Percentiles rank a stretch among this genome's conserved stretches.
Evolutionary conservation across 1,140 invertebrate species (phyloP).

Genomic region (Reticulitermes speratus): DNA sequence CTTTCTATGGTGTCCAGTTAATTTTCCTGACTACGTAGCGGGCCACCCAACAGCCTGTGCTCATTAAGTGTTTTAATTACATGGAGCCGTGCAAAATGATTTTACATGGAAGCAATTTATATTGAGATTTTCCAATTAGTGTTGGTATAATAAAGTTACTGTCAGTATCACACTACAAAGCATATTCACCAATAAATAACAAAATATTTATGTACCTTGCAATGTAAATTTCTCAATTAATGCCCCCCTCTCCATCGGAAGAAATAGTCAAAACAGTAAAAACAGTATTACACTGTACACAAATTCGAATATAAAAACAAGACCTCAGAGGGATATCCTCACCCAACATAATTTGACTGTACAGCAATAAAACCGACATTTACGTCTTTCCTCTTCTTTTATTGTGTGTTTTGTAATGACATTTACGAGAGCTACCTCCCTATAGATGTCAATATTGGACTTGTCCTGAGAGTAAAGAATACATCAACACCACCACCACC

Average conservation of each 20-base stretch:
- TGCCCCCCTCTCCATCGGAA: not conserved
- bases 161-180: not conserved
- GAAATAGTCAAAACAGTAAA: not conserved
- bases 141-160: not conserved
- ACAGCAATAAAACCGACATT: not conserved
- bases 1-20: not conserved
- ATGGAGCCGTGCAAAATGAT: not conserved
- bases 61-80: conserved; percentile 20
- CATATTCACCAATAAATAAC: not conserved
- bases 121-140: conserved; percentile 14
- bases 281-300: not conserved
- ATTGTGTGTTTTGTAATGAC: not conserved
- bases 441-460: not conserved
- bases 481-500: not conserved
- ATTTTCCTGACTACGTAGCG: not conserved
- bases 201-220: not conserved
- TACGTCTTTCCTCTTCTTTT: not conserved
- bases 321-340: not conserved
- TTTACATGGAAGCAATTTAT: conserved; percentile 8
- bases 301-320: not conserved
- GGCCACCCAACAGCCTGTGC: not conserved
- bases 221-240: not conserved
- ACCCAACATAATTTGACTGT: not conserved
- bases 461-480: conserved; percentile 6
- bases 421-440: not conserved